These are phyloP conservation scores for Brenthis hecate DNA, from an alignment of 2,888 invertebrate species.

Conservation along the genomic window DNA sequence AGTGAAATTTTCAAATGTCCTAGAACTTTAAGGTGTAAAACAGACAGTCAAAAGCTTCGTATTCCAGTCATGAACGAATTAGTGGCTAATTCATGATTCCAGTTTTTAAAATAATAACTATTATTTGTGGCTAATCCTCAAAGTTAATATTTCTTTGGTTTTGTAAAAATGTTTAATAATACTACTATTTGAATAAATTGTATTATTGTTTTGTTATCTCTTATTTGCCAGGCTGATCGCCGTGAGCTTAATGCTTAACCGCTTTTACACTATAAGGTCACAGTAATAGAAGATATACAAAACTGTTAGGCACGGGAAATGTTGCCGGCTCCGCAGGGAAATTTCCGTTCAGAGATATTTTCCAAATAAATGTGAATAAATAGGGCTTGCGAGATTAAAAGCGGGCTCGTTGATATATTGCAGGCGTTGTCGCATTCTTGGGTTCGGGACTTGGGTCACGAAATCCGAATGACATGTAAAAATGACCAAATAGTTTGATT, in stretches of 20 bases:
- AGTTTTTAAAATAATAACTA: too few relatives aligned
- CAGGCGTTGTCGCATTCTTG: conserved; percentile 43
- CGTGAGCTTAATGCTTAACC: conserved; percentile 4
- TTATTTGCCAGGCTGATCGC: conserved; percentile 1
- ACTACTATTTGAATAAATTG: not conserved
- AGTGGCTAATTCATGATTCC: too few relatives aligned
- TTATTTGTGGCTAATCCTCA: too few relatives aligned
- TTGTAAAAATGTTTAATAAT: too few relatives aligned
- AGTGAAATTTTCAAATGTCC: too few relatives aligned
- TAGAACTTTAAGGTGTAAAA: too few relatives aligned
- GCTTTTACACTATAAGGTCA: conserved; percentile 41
- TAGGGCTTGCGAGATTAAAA: conserved; percentile 76
- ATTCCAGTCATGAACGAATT: too few relatives aligned
- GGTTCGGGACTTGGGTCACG: conserved; percentile 22
- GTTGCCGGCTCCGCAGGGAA: conserved; percentile 70
- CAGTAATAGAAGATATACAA: conserved; percentile 68
- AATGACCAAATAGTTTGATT: conserved; percentile 17
- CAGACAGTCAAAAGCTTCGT: too few relatives aligned
- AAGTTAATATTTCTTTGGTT: too few relatives aligned
- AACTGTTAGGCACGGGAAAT: conserved; percentile 73
- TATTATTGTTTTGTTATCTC: not conserved
- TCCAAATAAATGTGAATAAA: conserved; percentile 78
- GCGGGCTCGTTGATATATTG: conserved; percentile 71
- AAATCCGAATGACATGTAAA: conserved; percentile 19
- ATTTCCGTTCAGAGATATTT: conserved; percentile 56